Base-by-base conservation (phyloP, 2,888 invertebrate genomes). In the Andrena haemorrhoa region DNA sequence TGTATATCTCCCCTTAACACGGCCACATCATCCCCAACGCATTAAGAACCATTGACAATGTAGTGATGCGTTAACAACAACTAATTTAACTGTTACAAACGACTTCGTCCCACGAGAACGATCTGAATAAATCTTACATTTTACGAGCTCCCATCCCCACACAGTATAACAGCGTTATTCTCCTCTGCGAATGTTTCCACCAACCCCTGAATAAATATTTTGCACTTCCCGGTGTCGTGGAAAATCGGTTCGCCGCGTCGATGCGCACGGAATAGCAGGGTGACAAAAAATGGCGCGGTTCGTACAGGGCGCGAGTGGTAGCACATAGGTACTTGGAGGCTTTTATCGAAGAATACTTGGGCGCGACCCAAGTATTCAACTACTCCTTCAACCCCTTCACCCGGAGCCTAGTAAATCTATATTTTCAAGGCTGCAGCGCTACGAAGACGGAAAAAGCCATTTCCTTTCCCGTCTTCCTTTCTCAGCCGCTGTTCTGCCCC, bases 321-420 rank as follows among this genome's bases (percentile, higher is more conserved):
- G 76, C 75, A 88, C 75, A 88, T 87, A 89, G 86, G 82, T 85
- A 83, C 85, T 88, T 53, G 64, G 78, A 65, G 68, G 77, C 86
- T 86, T 89, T 90, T 90, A 90, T 90, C 88, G 83, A 85, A 83
- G 80, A 89, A 89, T 90, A 89, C 90, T 92, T 89, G 85, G 89
- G 86, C 78, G 88, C 80, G 79, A 89, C 89, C 90, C 88, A 88
- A 90, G 88, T 87, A 89, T 87, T 90, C 88, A 86, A 88, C 82
- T 88, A 89, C 88, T 79, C 79, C 88, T 79, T 86, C 88, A 72
- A 77, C 78, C 84, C 79, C 82, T 85, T 87, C 65, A 78, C 77
- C 80, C 73, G 63, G 74, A 88, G 82, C 83, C 82, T 83, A 86
- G 88, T 85, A 90, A 89, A 89, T 88, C 89, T 89, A 90, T 84